Evolutionary conservation across 2,113 vertebrate species (phyloP).

Genomic region (Menidia beryllina): DNA sequence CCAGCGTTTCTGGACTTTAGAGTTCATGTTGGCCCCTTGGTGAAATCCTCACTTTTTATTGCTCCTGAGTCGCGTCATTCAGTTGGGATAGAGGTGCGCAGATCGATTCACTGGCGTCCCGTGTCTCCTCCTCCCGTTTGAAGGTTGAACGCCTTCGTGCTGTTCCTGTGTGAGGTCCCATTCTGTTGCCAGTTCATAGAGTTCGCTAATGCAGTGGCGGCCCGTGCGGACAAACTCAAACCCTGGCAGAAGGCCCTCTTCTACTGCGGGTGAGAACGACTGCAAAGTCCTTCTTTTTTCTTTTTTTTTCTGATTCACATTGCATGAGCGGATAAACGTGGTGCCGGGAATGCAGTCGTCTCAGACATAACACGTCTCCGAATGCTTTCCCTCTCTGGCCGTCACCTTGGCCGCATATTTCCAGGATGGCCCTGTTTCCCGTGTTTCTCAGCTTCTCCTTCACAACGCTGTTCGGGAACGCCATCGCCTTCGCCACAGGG

Average conservation of each 20-base stretch:
- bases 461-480: conserved; percentile 93
- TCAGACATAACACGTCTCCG: not conserved
- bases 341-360: not conserved
- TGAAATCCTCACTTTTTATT: too few relatives aligned
- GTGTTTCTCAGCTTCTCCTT: conserved; percentile 89
- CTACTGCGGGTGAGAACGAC: conserved; percentile 91
- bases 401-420: not conserved
- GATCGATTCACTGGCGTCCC: not conserved
- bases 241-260: conserved; percentile 95
- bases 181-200: conserved; percentile 98
- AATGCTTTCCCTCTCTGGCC: not conserved
- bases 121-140: conserved; percentile 17
- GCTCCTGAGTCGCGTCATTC: not conserved
- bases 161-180: conserved; percentile 94
- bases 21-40: too few relatives aligned
- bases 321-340: not conserved
- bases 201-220: conserved; percentile 88
- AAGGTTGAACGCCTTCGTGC: conserved; percentile 91
- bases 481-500: conserved; percentile 92
- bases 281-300: too few relatives aligned
- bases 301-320: conserved; percentile 15
- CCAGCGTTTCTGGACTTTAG: not conserved
- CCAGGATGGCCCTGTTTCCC: conserved; percentile 93
- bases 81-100: not conserved
- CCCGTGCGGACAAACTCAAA: conserved; percentile 86